A percentile compares a stretch with the other conserved stretches of the same genome.
Evolutionary conservation across 2,888 invertebrate genomes (phyloP).

Genomic region (Brachyopa scutellaris): DNA sequence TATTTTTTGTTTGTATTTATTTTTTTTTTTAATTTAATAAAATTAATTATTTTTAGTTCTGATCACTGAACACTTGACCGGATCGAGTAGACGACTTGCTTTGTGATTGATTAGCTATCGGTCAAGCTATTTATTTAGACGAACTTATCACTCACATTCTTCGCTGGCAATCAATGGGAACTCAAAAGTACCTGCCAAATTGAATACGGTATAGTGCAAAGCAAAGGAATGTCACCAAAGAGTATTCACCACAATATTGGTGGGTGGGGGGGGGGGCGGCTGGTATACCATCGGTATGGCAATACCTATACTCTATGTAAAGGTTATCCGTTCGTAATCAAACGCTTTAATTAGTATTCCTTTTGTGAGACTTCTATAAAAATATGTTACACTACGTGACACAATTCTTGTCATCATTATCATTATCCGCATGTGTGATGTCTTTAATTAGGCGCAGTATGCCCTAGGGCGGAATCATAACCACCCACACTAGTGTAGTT

Average conservation of each 20-base stretch:
- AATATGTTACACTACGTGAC: slow-evolving; percentile 73
- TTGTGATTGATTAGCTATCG: slow-evolving; percentile 81
- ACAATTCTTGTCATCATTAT: slow-evolving; percentile 66
- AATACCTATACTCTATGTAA: slow-evolving; percentile 3
- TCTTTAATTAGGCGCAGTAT: slow-evolving; percentile 25
- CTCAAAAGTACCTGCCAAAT: slow-evolving; percentile 67
- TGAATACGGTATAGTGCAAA: slow-evolving; percentile 39
- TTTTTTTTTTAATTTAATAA: slow-evolving; percentile 44
- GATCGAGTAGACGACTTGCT: slow-evolving; percentile 79
- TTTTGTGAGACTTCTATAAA: slow-evolving; percentile 54
- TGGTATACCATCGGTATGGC: slow-evolving; percentile 6
- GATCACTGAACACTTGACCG: slow-evolving; percentile 77
- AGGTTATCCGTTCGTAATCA: slow-evolving; percentile 21
- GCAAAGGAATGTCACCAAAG: slow-evolving; percentile 46
- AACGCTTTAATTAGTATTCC: slow-evolving; percentile 65
- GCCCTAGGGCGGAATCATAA: slow-evolving; percentile 59
- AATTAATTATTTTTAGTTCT: slow-evolving; percentile 74
- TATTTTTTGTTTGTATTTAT: slow-evolving; percentile 38
- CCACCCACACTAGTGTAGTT: slow-evolving; percentile 11
- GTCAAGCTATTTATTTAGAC: slow-evolving; percentile 78
- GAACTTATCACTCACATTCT: slow-evolving; percentile 24
- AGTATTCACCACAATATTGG: slow-evolving; percentile 1
- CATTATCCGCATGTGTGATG: slow-evolving; percentile 11
- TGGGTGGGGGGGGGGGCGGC: slow-evolving; percentile 37
- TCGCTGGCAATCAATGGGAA: slow-evolving; percentile 10